These are phyloP conservation scores for Maccullochella peelii DNA, from an alignment of 2,113 vertebrate species.

Conservation along the genomic window DNA sequence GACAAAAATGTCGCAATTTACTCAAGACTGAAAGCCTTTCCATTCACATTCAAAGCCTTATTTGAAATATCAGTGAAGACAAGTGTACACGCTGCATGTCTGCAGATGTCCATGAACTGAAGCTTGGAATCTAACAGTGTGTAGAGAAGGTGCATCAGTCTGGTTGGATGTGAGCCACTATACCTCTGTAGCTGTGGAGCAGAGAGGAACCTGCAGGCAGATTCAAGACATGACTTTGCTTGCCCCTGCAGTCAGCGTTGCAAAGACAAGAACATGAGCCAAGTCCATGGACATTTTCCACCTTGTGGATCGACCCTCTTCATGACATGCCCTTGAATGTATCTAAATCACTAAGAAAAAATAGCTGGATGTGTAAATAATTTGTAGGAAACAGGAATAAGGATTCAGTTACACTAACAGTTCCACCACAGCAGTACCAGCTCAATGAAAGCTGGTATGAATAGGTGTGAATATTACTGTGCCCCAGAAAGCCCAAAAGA, in stretches of 20 bases:
- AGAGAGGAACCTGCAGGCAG: constrained; percentile 26
- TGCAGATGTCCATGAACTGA: background rate
- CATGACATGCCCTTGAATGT: constrained; percentile 11
- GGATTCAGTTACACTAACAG: too few relatives aligned
- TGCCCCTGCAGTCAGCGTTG: constrained; percentile 32
- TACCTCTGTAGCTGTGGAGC: background rate
- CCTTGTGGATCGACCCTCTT: background rate
- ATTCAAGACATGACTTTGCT: constrained; percentile 54
- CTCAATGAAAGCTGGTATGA: too few relatives aligned
- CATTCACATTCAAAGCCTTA: too few relatives aligned
- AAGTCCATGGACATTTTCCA: constrained; percentile 10
- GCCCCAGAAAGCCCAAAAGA: too few relatives aligned
- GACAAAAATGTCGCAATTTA: background rate
- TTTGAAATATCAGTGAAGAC: background rate
- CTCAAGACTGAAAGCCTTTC: background rate
- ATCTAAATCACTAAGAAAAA: background rate
- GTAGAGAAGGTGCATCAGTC: background rate
- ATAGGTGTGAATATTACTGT: too few relatives aligned
- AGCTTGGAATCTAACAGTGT: background rate
- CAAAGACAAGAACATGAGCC: constrained; percentile 8
- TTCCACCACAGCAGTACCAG: too few relatives aligned
- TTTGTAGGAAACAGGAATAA: too few relatives aligned
- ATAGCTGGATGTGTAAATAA: too few relatives aligned
- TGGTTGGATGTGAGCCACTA: background rate
- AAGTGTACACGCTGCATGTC: background rate